Evolutionary conservation across 2,888 invertebrate genomes (phyloP), one percentile per base, ranked within the genome.

Genomic region (Chouioia cunea): DNA sequence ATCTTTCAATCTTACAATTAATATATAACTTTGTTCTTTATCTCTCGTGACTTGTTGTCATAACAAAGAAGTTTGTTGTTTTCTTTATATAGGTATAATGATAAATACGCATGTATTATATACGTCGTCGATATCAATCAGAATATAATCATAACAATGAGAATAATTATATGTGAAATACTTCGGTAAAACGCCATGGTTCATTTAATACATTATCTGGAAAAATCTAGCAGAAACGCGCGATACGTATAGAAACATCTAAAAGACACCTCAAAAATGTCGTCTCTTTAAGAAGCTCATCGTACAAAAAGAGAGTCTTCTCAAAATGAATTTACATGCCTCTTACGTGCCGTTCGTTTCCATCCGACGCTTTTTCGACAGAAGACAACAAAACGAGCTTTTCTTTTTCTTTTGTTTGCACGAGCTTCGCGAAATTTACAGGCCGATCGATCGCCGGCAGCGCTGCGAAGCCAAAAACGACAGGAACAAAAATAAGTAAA

Each of bases 351-450:
- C 71, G 36, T 23, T 18, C 67, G 64, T 60, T 67, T 71, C 63
- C 50, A 16, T 59, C 43, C 63, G 48, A 64, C 50, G 47, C 63
- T 66, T 66, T 64, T 67, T 68, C 65, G 54, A 69, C 72, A 68
- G 67, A 65, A 68, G 56, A 68, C 68, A 73, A 70, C 66, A 73
- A 69, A n/a, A 47, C 67, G 64, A 70, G 70, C 64, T 70, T 27
- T 27, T 4, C 27, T 27, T 27, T 27, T 27, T 27, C 36, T 10
- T 36, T 36, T 36, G 36, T 10, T 36, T 64, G 58, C 67, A 58
- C 65, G 62, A 52, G 57, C 64, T 36, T 53, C 73, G 68, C 68
- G 68, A 71, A 73, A 73, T 73, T 64, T 73, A 71, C 70, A 73
- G 73, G 67, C 73, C 73, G 70, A 70, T 73, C 59, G 67, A 70